These are phyloP conservation scores for Alligator sinensis DNA, from an alignment of 2,113 vertebrate species.

Conservation along the genomic window DNA sequence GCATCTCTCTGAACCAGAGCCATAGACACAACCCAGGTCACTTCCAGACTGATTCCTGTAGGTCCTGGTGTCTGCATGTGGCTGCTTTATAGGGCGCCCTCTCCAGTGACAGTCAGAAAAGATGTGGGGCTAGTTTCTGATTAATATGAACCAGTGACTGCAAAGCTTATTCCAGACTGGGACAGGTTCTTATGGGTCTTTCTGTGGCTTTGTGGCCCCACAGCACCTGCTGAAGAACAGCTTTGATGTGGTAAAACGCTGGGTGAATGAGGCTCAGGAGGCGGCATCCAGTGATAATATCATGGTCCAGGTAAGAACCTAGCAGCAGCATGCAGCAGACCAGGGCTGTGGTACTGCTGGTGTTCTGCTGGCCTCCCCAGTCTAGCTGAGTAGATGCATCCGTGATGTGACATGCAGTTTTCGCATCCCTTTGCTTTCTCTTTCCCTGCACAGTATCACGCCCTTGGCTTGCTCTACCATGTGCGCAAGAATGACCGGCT, in stretches of 20 bases:
- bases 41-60: too few species aligned
- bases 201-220: background rate
- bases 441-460: conserved; percentile 79
- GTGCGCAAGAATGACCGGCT: conserved; percentile 85
- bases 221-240: conserved; percentile 86
- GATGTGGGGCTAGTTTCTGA: background rate
- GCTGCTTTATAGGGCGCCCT: background rate
- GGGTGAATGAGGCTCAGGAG: conserved; percentile 88
- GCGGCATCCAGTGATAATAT: conserved; percentile 87
- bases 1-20: too few species aligned
- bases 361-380: background rate
- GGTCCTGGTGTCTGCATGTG: background rate
- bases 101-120: background rate
- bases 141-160: background rate
- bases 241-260: conserved; percentile 86
- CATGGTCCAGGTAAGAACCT: conserved; percentile 85
- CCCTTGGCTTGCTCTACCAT: conserved; percentile 85
- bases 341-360: background rate
- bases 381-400: background rate
- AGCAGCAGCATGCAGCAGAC: rapidly evolving
- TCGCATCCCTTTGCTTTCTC: background rate
- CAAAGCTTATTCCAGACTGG: background rate
- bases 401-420: background rate
- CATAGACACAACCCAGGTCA: too few species aligned
- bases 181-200: background rate